Evolutionary conservation across 2,888 invertebrate species (phyloP), one percentile per base, ranked within the genome.

Genomic region (Ariolimax columbianus): DNA sequence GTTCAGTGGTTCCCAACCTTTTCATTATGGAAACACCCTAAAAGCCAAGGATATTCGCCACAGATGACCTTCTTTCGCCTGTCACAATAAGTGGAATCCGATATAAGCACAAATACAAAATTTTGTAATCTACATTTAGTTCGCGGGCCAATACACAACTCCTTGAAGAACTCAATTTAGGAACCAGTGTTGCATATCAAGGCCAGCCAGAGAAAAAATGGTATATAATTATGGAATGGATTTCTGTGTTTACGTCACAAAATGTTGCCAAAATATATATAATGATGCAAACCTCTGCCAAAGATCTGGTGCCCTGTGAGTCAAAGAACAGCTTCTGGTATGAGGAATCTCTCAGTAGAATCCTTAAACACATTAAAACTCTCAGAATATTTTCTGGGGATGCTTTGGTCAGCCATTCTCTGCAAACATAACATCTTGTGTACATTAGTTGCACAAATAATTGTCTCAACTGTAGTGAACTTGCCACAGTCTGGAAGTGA

Each of bases 291-390:
- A 92, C 92, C 90, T 92, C 91, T 43, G 93, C 90, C 75, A 93
- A 86, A 72, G 90, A 90, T 83, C 89, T 91, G 36, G 92, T 90
- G 51, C 92, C 93, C 73, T 89, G 90, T 11, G 91, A 88, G 47
- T 91, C 85, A 83, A 91, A 92, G 89, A 93, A 93, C 43, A 90
- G 87, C 77, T 90, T 90, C 90, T 93, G 93, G 89, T 90, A 93
- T 17, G 88, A 78, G 0, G 89, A 84, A 84, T 93, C 93, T 59
- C 93, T 88, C 91, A 93, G 90, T 73, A 93, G 86, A 47, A 93
- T 93, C 30, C 93, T 89, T 36, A 93, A 88, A 87, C 92, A 93
- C 72, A 92, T 91, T 80, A 93, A 85, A 55, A 93, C 89, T 19
- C 91, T 89, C 23, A 93, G 89, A 70, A 93, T 90, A 86, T 91